Base-by-base conservation (phyloP, 1,140 invertebrate species). In the Homalodisca vitripennis region DNA sequence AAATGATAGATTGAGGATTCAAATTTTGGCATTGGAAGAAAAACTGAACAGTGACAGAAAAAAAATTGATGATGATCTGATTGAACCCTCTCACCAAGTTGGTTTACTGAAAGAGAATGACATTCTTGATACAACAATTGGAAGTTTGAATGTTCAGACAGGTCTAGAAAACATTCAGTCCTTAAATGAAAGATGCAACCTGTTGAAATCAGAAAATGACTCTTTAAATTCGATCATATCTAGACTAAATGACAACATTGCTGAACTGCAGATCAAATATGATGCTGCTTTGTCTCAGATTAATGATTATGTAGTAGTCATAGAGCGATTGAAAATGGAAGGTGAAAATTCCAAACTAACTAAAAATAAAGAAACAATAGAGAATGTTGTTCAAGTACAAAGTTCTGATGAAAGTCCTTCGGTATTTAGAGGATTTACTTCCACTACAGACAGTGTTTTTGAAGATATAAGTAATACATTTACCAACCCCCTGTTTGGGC, bases 1-100 rank as follows among this genome's bases (percentile, higher is more conserved):
- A 73, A 81, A 79, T 74, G 80, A 82, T 78, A 77, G 80, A 68
- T 66, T 81, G 46, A 76, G 70, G 22, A 24, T n/a, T 70, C n/a
- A 51, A 60, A 34, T 27, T 0, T 71, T 74, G 62, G 75, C 77
- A 67, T 63, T 67, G 20, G 53, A 62, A 55, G 31, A 69, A 32
- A 76, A 80, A 67, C 55, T 81, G 34, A 76, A 69, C n/a, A 48
- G 14, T 55, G 31, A 66, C 34, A 0, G 72, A 74, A 60, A 75
- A 77, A 66, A 66, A 3, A 22, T 13, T 34, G 30, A 34, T 47
- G 63, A 47, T 46, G 47, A 60, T 26, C 30, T 22, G 20, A 17
- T 47, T 24, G 53, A 30, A 3, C 31, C 24, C 29, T 13, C n/a
- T 6, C 6, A 20, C 2, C 41, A 46, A 46, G 47, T 66, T 26